Conservation (phyloP, 2,797 vertebrate genomes). For the Agapornis canus region DNA sequence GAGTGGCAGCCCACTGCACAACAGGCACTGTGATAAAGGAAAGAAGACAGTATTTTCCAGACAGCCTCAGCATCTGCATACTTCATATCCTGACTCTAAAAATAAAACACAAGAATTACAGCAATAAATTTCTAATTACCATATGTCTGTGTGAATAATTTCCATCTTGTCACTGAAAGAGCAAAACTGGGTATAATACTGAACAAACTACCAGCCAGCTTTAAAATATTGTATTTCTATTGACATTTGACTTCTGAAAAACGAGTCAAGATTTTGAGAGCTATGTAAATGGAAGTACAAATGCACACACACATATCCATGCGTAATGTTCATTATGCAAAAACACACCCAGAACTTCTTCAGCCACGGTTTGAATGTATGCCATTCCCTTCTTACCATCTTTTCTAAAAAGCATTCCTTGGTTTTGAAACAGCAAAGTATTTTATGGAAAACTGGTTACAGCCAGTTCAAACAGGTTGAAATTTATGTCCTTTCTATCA, state of each 20-base stretch:
- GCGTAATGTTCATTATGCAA: not conserved
- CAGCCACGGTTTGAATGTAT: not conserved
- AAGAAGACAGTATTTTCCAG: not conserved
- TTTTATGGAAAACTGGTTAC: constrained; percentile 7
- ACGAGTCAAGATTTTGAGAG: not conserved
- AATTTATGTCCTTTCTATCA: constrained; percentile 47
- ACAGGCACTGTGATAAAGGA: not conserved
- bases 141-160: not conserved
- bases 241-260: not conserved
- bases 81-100: not conserved
- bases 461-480: constrained; percentile 2
- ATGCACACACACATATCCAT: not conserved
- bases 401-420: constrained; percentile 30
- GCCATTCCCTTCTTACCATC: not conserved
- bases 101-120: not conserved
- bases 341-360: not conserved
- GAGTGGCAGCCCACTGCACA: not conserved
- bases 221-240: not conserved
- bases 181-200: not conserved
- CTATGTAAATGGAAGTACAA: not conserved
- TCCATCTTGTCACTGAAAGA: not conserved
- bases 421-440: not conserved
- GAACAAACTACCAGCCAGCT: not conserved
- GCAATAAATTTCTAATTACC: not conserved
- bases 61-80: not conserved